Base-by-base conservation (phyloP, 2,888 invertebrate genomes). In the Drosophila cracens region DNA sequence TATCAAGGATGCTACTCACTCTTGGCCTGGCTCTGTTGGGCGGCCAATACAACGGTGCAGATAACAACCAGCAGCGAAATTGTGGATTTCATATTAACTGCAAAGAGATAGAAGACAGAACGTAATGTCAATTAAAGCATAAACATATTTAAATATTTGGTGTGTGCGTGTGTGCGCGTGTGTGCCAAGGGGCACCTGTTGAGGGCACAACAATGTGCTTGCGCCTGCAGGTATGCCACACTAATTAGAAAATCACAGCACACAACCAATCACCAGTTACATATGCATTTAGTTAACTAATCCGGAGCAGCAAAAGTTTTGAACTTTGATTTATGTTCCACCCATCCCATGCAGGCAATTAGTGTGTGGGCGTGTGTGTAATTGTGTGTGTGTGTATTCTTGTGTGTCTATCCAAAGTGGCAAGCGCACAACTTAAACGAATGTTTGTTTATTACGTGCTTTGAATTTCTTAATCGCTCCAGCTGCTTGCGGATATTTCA, bases 11-110 rank as follows among this genome's bases (percentile, higher is more conserved):
- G 51, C 10, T 84, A 92, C 93, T 93, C 81, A 93, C 93, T 93
- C 85, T 92, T 93, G 72, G 93, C 93, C 78, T 92, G 92, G 78
- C 90, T 91, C 74, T 92, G 90, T 74, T 92, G 91, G 69, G 92
- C 90, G 68, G 92, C 92, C 83, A 93, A 85, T 70, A 92, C 92
- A 72, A 92, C 91, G 63, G 92, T 91, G 79, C 92, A 92, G 70
- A 92, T 90, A 79, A 92, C 81, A 79, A 93, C 80, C 70, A 93
- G 87, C 77, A 93, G 83, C 43, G 93, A 91, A 84, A 92, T 89
- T 68, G 91, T 90, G 69, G 92, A 91, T 80, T 92, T 93, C 93
- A 93, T 93, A 59, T 90, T 92, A 83, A 69, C 89, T 89, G 82
- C 56, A 87, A 88, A 73, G 49, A 38, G n/a, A 29, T 16, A 65